phyloP scores from a whole-genome alignment of 2,797 vertebrate species.

The Limnodromus scolopaceus region DNA sequence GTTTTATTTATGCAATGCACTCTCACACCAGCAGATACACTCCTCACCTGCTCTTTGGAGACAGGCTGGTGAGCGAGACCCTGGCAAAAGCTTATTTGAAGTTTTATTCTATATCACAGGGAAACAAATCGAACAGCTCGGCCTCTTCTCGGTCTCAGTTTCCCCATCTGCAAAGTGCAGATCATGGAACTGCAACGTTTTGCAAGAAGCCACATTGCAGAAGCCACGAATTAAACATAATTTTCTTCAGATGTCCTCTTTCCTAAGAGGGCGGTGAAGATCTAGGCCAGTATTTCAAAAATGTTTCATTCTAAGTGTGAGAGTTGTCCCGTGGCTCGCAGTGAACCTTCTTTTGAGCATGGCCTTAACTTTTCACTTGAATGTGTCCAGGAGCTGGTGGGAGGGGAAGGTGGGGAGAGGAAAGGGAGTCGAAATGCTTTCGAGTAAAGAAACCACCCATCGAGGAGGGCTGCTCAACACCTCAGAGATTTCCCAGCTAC shows the following conservation, averaged over 20 bases:
- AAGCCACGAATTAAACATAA: not conserved
- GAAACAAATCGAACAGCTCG: not conserved
- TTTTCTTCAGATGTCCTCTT: not conserved
- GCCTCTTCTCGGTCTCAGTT: not conserved
- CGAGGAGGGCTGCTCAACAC: not conserved
- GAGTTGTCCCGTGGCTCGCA: fast-evolving
- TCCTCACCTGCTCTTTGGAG: not conserved
- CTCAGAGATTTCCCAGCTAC: not conserved
- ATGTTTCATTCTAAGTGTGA: not conserved
- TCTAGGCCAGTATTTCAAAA: not conserved
- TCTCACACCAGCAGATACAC: fast-evolving
- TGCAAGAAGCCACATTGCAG: not conserved
- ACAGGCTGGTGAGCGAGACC: not conserved
- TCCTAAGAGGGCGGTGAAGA: not conserved
- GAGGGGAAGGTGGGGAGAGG: not conserved
- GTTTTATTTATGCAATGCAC: not conserved
- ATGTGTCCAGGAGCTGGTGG: not conserved
- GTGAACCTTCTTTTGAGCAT: not conserved
- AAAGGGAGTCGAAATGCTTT: not conserved
- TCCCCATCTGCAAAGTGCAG: not conserved
- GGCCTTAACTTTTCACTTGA: not conserved
- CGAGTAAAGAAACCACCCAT: not conserved
- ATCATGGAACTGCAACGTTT: not conserved
- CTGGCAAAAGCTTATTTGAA: not conserved
- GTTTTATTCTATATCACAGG: fast-evolving